Evolutionary conservation across 1,140 invertebrate species (phyloP).

Genomic region (Drosophila orena): DNA sequence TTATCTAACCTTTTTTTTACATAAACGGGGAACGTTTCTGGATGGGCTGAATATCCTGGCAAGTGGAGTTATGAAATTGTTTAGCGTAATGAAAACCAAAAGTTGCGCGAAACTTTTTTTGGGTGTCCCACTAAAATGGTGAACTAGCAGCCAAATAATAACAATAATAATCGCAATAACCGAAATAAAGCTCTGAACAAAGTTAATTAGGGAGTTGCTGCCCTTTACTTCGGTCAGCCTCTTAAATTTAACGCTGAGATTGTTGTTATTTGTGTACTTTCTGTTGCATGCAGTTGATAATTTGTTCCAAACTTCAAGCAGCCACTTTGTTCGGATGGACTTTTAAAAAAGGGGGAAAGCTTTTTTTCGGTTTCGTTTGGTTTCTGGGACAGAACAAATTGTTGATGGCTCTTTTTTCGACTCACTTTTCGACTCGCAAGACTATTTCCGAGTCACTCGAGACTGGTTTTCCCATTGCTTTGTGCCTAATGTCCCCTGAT

Average conservation of each 20-base stretch:
- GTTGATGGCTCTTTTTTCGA: slow-evolving; percentile 74
- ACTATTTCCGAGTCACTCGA: slow-evolving; percentile 47
- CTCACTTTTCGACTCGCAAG: no score
- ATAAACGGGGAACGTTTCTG: background rate
- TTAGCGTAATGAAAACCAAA: slow-evolving; percentile 36
- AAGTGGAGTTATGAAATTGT: slow-evolving; percentile 37
- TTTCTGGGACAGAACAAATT: slow-evolving; percentile 55
- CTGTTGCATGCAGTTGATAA: slow-evolving; percentile 66
- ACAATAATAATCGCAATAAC: slow-evolving; percentile 63
- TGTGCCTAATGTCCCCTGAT: slow-evolving; percentile 17
- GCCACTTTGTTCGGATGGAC: slow-evolving; percentile 41
- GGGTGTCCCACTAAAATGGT: slow-evolving; percentile 39
- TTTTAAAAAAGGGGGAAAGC: background rate
- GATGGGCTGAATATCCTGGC: slow-evolving; percentile 26
- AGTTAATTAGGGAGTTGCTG: slow-evolving; percentile 44
- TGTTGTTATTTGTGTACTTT: slow-evolving; percentile 72
- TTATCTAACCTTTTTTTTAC: no score
- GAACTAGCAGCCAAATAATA: slow-evolving; percentile 73
- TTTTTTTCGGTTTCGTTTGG: slow-evolving; percentile 32
- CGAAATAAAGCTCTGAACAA: slow-evolving; percentile 64
- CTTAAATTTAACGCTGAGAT: slow-evolving; percentile 68
- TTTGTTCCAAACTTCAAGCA: slow-evolving; percentile 68
- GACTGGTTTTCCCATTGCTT: slow-evolving; percentile 11
- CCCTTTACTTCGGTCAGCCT: slow-evolving; percentile 43
- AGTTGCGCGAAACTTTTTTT: slow-evolving; percentile 54